phyloP scores from a whole-genome alignment of 1,140 invertebrate species.

The Cydia splendana region DNA sequence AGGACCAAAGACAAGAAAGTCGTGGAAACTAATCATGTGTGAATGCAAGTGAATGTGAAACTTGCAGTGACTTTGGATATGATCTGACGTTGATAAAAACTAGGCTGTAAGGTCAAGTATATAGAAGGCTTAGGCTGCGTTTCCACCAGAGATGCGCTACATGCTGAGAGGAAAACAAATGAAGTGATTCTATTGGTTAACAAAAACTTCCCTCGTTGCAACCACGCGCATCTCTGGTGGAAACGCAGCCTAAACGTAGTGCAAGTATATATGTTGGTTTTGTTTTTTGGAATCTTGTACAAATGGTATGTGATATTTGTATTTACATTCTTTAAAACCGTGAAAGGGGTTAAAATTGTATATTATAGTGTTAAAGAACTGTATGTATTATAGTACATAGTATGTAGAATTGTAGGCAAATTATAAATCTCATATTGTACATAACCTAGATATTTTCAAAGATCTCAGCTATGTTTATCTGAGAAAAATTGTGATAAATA shows the following conservation, averaged over 20 bases:
- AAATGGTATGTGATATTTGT: neutral
- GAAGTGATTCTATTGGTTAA: too few relatives aligned
- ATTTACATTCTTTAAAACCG: neutral
- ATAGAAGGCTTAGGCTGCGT: too few relatives aligned
- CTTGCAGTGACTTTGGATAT: neutral
- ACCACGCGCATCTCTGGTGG: too few relatives aligned
- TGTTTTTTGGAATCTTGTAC: too few relatives aligned
- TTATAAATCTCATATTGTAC: slow-evolving; percentile 10
- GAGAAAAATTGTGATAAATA: neutral
- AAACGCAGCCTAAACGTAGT: too few relatives aligned
- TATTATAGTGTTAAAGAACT: neutral
- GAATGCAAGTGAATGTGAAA: neutral
- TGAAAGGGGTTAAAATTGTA: too few relatives aligned
- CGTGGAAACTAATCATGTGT: slow-evolving; percentile 58
- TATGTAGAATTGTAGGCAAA: too few relatives aligned
- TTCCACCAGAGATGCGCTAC: too few relatives aligned
- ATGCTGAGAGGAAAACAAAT: too few relatives aligned
- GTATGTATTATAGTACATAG: neutral
- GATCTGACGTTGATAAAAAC: neutral
- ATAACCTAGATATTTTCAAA: neutral
- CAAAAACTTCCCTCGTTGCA: too few relatives aligned
- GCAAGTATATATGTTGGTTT: too few relatives aligned
- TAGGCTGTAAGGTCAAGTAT: neutral
- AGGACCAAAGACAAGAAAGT: slow-evolving; percentile 46
- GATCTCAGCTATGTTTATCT: neutral